Evolutionary conservation across 2,797 vertebrate genomes (phyloP), one percentile per base, ranked within the genome.

Genomic region (Sebastes umbrosus): DNA sequence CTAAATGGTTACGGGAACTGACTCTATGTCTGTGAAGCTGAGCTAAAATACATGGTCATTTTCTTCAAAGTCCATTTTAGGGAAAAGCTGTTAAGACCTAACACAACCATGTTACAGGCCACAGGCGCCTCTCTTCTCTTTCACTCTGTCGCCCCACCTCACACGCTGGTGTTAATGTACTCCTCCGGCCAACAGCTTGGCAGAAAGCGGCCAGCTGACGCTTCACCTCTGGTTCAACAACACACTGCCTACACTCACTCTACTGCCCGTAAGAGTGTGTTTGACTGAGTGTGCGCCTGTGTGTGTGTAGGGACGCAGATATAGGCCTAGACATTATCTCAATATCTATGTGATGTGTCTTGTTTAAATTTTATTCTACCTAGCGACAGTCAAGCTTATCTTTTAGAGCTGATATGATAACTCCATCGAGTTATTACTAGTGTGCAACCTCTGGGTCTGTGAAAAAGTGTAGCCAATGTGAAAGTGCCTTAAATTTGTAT

Each of bases 91-190:
- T 84, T 46, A 81, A 71, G 62, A 82, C 69, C 78, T 90, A 79
- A 82, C 92, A 92, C 50, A 6, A 32, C 54, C 39, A 18, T 86
- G 91, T 73, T 86, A 90, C 50, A 70, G 88, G 87, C 88, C 90
- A 87, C 82, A 90, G 92, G 90, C 91, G 88, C 90, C 93, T 82
- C 87, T 74, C 76, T 88, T 87, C 90, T 86, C 87, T 80, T 91
- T 83, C 82, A 69, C 80, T 60, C 83, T 64, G 77, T 65, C 81
- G 82, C 85, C 74, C 84, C 70, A 85, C 73, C 88, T 95, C 87
- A 69, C 91, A 88, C 70, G 57, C 80, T 71, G 43, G 82, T 92
- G 95, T 93, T 94, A 94, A 95, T 94, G 93, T 90, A 92, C 92
- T 93, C 77, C 88, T 88, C 72, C 68, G 73, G 92, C 92, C 91